Base-by-base conservation (phyloP, 2,113 vertebrate genomes). In the Caranx ignobilis region DNA sequence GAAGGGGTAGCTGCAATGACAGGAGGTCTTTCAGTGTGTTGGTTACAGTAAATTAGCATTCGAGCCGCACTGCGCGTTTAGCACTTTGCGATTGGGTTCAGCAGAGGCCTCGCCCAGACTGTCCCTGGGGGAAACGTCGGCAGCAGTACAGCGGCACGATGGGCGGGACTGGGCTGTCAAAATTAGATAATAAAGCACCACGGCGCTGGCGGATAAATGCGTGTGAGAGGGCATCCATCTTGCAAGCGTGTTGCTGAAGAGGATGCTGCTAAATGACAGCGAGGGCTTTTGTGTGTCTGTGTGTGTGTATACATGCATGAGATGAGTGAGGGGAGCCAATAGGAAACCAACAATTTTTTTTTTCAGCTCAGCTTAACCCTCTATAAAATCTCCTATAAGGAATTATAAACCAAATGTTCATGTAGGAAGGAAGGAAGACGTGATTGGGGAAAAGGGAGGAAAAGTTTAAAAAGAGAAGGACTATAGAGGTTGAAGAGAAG, bases 131-230 rank as follows among this genome's bases (percentile, higher is more conserved):
- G 91, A 89, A 92, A 91, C 84, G 77, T 84, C 86, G 66, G 87
- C 92, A 90, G 86, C 88, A 66, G 73, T 71, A 79, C 89, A 77
- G 91, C 89, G 73, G 92, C 91, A 78, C 82, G 69, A 90, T 93
- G 92, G 94, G 94, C 88, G 92, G 94, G 87, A 87, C 90, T 41
- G 63, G 54, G 80, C 94, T 95, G 94, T 95, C 94, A 95, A 92
- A 94, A 94, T 93, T 88, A 94, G 94, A 95, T 95, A 95, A 95
- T 95, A 95, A 95, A 95, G 94, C 92, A 94, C 89, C 87, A 61
- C 73, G 79, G 91, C 68, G 84, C 90, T 89, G 87, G 91, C 84
- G 88, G 94, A 94, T 93, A 93, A 94, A 93, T 91, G 93, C 86
- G 82, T 84, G 90, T 79, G 91, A 93, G 93, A 92, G 94, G 90